These are phyloP conservation scores for Schrankia costaestrigalis DNA, from an alignment of 2,888 invertebrate species.

Conservation along the genomic window DNA sequence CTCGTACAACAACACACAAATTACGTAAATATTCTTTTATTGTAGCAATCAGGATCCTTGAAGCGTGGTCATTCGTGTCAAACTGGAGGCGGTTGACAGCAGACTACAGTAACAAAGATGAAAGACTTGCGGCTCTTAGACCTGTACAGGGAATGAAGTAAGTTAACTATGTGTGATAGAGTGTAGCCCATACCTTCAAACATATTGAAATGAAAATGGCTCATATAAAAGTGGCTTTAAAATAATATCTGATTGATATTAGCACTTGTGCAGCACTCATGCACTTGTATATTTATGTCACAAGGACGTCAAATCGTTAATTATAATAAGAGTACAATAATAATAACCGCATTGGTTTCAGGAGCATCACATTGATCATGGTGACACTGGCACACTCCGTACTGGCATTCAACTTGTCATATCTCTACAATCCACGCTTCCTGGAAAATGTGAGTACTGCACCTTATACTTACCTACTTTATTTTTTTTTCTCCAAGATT, in stretches of 20 bases:
- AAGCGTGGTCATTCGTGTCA: conserved; percentile 46
- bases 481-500: background rate
- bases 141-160: conserved; percentile 55
- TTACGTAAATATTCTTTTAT: background rate
- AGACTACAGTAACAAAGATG: conserved; percentile 39
- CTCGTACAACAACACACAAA: no score
- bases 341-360: conserved; percentile 27
- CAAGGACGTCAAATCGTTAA: no score
- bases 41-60: conserved; percentile 44
- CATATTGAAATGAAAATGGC: no score
- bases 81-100: conserved; percentile 49
- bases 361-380: conserved; percentile 41
- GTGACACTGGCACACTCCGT: conserved; percentile 51
- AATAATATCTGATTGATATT: no score
- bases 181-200: background rate
- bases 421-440: conserved; percentile 49
- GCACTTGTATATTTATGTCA: no score
- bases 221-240: no score
- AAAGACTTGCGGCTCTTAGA: conserved; percentile 39
- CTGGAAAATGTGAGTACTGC: conserved; percentile 48
- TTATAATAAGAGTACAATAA: background rate
- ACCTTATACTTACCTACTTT: background rate
- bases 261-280: no score
- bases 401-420: conserved; percentile 41
- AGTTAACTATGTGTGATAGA: conserved; percentile 6